Evolutionary conservation across 2,797 vertebrate species (phyloP), one percentile per base, ranked within the genome.

Genomic region (Falco berigora): DNA sequence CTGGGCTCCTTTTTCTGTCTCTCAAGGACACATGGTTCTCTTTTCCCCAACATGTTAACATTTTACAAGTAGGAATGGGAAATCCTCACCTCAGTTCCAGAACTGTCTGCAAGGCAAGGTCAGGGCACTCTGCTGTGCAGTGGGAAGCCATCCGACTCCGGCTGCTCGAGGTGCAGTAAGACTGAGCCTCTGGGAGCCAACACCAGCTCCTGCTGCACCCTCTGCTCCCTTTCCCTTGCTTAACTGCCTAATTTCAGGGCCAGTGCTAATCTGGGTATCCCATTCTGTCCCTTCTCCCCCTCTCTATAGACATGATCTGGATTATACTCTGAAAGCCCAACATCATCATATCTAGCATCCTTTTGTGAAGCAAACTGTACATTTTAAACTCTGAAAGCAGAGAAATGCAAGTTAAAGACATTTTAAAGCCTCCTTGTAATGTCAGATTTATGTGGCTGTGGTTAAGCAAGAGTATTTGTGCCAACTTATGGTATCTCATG

Each of bases 281-380:
- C 32, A 8, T 55, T 84, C 42, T 86, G 55, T 52, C 52, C 47
- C n/a, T 89, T 5, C 19, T 40, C 12, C 40, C 12, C 3, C 24
- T 38, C 14, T 50, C 50, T 50, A 1, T 19, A 24, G 36, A 18
- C 0, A 0, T 32, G n/a, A 46, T 4, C 58, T 81, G 61, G 7
- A 59, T 88, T 93, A 62, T 75, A 14, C 49, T 72, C 46, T 80
- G 61, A 91, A 90, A 88, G 40, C 46, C 14, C 32, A 81, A 12
- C 23, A 42, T 36, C 20, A 40, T 17, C 16, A 2, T 66, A 62
- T 18, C 8, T 28, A 53, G 24, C 68, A 52, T 63, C 23, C 38
- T 69, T 78, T 36, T 59, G 15, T 55, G 63, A 87, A 55, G 28
- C 34, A 68, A 85, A 46, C 5, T 12, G 17, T 67, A 11, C 32